Base-by-base conservation (phyloP, 2,888 invertebrate genomes). In the Drosophila aldrichi region DNA sequence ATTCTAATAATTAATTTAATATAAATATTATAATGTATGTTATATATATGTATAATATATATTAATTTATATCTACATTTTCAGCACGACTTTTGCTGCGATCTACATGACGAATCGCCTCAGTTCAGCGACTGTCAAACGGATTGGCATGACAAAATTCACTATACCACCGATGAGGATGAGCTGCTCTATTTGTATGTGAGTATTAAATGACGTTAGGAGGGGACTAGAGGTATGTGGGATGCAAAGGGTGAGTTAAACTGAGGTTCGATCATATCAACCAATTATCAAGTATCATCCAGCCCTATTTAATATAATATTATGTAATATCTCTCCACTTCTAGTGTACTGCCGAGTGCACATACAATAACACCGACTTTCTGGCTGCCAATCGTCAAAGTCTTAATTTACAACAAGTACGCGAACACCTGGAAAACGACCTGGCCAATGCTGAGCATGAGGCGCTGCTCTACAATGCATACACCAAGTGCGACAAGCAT, bases 41-140 rank as follows among this genome's bases (percentile, higher is more conserved):
- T 25, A 25, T 34, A 34, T 10, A 34, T 34, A 29, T 29, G 29
- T 29, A 7, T 7, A 29, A 0, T 29, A 29, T 29, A 29, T 29
- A 29, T 29, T 29, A 0, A 29, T 29, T 29, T 29, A 29, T 29
- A 29, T 29, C 29, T 29, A 29, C 9, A 29, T 29, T 72, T 70
- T 0, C 29, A 90, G 89, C 84, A 91, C 32, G 90, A 91, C 38
- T 91, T 90, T 36, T 89, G 89, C 56, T 91, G 90, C 44, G 84
- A 81, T 20, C 57, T 90, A 25, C 89, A 91, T 32, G 84, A 91
- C n/a, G 90, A 88, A n/a, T 65, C 76, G 25, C 46, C 55, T 0
- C 82, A 89, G 29, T 88, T 89, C 18, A 43, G 32, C 32, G 77
- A 81, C 2, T 91, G 91, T 20, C 75, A 88, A 41, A 63, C 55